These are phyloP conservation scores for Protobothrops mucrosquamatus DNA, from an alignment of 2,113 vertebrate genomes.

Conservation along the genomic window DNA sequence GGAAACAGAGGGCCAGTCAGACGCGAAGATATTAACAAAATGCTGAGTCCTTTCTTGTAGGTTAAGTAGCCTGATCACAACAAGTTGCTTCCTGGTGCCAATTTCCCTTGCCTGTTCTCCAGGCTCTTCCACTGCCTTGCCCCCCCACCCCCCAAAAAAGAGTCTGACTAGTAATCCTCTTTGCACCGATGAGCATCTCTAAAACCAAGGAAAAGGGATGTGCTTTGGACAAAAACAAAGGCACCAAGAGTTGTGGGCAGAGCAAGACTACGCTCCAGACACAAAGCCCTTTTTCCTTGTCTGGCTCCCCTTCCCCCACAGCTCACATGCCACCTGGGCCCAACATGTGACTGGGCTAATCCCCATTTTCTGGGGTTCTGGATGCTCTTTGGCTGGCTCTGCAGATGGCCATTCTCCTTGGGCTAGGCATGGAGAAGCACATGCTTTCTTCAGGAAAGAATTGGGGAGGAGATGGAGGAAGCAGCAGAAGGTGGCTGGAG, in stretches of 20 bases:
- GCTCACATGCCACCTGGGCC: background rate
- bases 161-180: background rate
- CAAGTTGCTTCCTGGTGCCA: no score
- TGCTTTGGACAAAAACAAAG: background rate
- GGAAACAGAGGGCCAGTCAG: background rate
- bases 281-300: constrained; percentile 28
- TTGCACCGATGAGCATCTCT: background rate
- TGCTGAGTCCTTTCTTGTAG: background rate
- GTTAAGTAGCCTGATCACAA: background rate
- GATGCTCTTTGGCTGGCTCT: background rate
- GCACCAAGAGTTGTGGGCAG: background rate
- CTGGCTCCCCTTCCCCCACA: constrained; percentile 17
- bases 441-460: background rate
- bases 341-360: constrained; percentile 23
- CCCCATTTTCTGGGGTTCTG: background rate
- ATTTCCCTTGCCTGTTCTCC: background rate
- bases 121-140: background rate
- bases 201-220: background rate
- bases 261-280: constrained; percentile 2
- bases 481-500: background rate
- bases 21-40: background rate
- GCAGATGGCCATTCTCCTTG: background rate
- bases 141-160: background rate
- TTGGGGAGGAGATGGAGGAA: background rate
- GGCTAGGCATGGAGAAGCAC: background rate